A percentile compares a stretch with the other conserved stretches of the same genome.
These are phyloP conservation scores for Smittia aterrima DNA, from an alignment of 2,888 invertebrate genomes.

Conservation along the genomic window DNA sequence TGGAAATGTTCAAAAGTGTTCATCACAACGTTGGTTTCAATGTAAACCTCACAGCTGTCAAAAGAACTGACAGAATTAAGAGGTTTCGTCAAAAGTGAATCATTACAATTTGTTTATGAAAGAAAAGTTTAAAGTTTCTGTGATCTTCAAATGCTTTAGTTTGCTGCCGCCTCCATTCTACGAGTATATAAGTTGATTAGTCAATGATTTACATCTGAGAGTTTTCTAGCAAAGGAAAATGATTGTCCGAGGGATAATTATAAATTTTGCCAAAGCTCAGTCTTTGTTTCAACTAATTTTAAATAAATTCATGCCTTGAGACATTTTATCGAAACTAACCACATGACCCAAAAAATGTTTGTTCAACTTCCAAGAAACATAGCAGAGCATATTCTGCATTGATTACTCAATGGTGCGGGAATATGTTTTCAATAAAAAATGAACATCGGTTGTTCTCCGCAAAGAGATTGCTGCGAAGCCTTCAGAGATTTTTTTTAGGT, in stretches of 20 bases:
- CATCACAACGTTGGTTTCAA: background rate
- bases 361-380: background rate
- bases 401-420: slow-evolving; percentile 20
- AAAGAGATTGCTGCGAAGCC: background rate
- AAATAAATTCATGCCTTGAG: background rate
- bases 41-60: slow-evolving; percentile 34
- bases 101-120: slow-evolving; percentile 10
- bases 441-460: slow-evolving; percentile 16
- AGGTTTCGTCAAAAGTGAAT: slow-evolving; percentile 24
- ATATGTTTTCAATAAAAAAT: slow-evolving; percentile 14
- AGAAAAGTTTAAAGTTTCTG: background rate
- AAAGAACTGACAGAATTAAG: slow-evolving; percentile 34
- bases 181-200: no score
- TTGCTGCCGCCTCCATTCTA: no score
- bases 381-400: slow-evolving; percentile 26
- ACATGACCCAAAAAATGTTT: background rate
- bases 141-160: background rate
- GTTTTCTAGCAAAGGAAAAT: no score
- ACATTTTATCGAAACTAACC: background rate
- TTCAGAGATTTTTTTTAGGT: background rate
- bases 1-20: background rate
- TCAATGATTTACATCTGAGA: no score
- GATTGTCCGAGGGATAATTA: no score
- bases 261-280: background rate
- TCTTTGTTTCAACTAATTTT: background rate